Conservation (phyloP, 2,797 vertebrate genomes). For the Cryptoblepharus egeriae region DNA sequence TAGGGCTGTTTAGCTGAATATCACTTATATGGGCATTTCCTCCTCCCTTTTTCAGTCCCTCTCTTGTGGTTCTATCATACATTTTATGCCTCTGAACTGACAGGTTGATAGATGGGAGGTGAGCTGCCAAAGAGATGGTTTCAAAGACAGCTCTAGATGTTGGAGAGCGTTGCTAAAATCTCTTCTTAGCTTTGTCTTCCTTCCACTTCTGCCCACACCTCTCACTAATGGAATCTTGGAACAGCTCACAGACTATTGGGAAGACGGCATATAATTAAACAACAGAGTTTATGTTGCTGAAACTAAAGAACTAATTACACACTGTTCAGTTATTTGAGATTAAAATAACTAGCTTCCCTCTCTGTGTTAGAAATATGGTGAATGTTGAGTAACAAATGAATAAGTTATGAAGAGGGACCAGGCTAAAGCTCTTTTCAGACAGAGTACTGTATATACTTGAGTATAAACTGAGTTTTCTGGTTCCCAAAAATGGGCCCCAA, state of each 20-base stretch:
- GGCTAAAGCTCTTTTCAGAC: neutral
- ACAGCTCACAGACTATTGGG: neutral
- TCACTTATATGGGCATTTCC: too few relatives aligned
- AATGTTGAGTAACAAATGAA: neutral
- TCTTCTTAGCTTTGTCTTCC: neutral
- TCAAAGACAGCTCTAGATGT: neutral
- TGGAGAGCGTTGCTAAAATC: neutral
- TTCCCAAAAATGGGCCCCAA: too few relatives aligned
- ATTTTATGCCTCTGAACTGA: too few relatives aligned
- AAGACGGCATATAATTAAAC: conserved; percentile 40
- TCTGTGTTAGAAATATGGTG: neutral
- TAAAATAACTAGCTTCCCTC: neutral
- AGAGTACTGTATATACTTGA: too few relatives aligned
- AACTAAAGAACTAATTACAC: conserved; percentile 37
- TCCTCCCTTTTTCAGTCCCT: too few relatives aligned
- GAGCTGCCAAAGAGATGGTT: too few relatives aligned
- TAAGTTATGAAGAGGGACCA: neutral
- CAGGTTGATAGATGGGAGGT: too few relatives aligned
- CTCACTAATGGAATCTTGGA: conserved; percentile 1
- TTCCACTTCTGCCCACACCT: too few relatives aligned
- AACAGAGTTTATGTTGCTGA: neutral
- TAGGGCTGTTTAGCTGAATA: too few relatives aligned
- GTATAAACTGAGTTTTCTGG: too few relatives aligned
- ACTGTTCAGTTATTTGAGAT: conserved; percentile 26
- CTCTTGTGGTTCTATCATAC: too few relatives aligned